Conservation (phyloP, 2,113 vertebrate species). For the Thunnus maccoyii region DNA sequence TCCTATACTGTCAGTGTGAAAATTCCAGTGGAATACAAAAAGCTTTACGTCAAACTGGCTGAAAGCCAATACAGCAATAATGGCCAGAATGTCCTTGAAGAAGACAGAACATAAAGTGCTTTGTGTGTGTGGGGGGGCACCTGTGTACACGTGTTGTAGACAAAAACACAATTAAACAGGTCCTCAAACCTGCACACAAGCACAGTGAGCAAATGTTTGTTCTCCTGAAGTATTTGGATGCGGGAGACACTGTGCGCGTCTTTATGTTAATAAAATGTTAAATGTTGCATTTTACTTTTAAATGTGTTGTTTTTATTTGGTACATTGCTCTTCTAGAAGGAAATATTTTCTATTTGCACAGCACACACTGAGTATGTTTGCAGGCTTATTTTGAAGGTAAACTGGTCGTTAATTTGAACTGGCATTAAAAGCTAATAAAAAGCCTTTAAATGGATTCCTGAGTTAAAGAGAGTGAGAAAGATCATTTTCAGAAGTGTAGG, state of each 20-base stretch:
- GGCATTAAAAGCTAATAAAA: conserved; percentile 23
- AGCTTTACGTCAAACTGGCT: conserved; percentile 38
- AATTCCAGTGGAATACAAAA: not conserved
- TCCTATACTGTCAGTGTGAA: conserved; percentile 15
- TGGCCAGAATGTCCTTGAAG: conserved; percentile 24
- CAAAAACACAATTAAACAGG: not conserved
- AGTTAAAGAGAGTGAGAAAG: not conserved
- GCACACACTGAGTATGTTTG: conserved; percentile 5
- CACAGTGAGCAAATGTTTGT: not conserved
- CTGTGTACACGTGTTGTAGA: not conserved
- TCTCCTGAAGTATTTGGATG: not conserved
- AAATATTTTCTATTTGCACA: not conserved
- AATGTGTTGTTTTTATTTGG: conserved; percentile 2
- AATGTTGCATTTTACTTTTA: not conserved
- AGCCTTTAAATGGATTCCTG: not conserved
- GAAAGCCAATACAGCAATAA: conserved; percentile 20
- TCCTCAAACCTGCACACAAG: not conserved
- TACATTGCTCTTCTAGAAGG: not conserved
- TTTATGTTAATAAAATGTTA: not conserved
- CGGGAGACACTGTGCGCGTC: no score
- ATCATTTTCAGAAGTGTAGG: not conserved
- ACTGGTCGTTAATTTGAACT: conserved; percentile 6
- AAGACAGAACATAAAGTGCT: not conserved
- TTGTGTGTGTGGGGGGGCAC: not conserved
- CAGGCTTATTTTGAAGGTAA: not conserved